phyloP scores from a whole-genome alignment of 2,888 invertebrate species.

The Hydriomena furcata region DNA sequence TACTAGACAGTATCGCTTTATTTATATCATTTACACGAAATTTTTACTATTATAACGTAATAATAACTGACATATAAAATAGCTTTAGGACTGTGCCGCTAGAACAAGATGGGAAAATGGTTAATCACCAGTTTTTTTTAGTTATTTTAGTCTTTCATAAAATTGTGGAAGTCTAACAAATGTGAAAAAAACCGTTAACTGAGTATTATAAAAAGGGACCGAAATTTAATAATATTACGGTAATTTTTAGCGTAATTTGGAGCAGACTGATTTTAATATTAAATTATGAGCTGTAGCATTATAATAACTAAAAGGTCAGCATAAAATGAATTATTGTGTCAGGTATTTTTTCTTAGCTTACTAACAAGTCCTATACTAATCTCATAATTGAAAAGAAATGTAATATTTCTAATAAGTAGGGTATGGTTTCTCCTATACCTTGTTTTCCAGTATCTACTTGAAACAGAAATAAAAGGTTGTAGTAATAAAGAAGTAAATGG shows the following conservation, averaged over 20 bases:
- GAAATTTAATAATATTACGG: conserved; percentile 59
- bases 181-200: conserved; percentile 40
- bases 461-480: conserved; percentile 19
- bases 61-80: conserved; percentile 28
- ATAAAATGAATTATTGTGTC: conserved; percentile 9
- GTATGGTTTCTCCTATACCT: neutral
- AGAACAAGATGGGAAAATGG: conserved; percentile 17
- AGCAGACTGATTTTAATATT: conserved; percentile 67
- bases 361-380: neutral
- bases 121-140: conserved; percentile 18
- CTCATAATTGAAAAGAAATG: no score
- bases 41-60: conserved; percentile 24
- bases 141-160: conserved; percentile 21
- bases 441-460: neutral
- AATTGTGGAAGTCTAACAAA: conserved; percentile 25
- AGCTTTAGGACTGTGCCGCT: conserved; percentile 34
- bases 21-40: conserved; percentile 45
- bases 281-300: conserved; percentile 51
- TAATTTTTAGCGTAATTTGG: conserved; percentile 61
- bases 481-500: conserved; percentile 13
- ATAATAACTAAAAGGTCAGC: conserved; percentile 23
- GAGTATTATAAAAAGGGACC: conserved; percentile 73
- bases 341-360: conserved; percentile 7
- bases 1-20: conserved; percentile 46
- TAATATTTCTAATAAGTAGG: neutral